Conservation (phyloP, 1,140 invertebrate species). For the Papilio helenus region DNA sequence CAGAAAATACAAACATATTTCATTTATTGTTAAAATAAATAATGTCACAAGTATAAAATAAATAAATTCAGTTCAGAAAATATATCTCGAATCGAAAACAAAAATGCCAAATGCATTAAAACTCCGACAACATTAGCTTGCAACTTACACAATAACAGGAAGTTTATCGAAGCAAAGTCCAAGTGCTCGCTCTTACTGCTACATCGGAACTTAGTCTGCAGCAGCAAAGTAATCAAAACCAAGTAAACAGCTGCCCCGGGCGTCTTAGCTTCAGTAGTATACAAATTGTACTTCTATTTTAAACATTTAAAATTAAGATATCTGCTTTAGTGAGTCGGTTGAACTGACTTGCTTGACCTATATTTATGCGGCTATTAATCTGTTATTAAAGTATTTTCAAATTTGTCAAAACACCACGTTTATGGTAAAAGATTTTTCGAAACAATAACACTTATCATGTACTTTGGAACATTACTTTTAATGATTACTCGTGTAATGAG, state of each 20-base stretch:
- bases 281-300: conserved; percentile 15
- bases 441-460: background rate
- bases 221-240: conserved; percentile 31
- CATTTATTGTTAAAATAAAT: background rate
- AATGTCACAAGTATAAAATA: background rate
- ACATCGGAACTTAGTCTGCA: conserved; percentile 34
- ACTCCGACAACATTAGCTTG: conserved; percentile 18
- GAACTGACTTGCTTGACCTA: background rate
- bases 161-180: conserved; percentile 36
- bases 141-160: conserved; percentile 37
- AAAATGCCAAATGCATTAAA: conserved; percentile 24
- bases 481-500: background rate
- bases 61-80: background rate
- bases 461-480: no score
- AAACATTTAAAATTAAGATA: conserved; percentile 19
- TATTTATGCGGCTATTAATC: background rate
- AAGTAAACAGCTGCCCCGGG: conserved; percentile 25
- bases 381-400: background rate
- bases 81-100: background rate
- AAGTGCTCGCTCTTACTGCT: conserved; percentile 25
- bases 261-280: background rate
- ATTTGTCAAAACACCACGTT: no score
- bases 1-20: background rate
- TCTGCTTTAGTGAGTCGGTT: background rate
- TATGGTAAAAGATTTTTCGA: no score